phyloP scores from a whole-genome alignment of 2,113 vertebrate species.

The Bothrops jararaca region DNA sequence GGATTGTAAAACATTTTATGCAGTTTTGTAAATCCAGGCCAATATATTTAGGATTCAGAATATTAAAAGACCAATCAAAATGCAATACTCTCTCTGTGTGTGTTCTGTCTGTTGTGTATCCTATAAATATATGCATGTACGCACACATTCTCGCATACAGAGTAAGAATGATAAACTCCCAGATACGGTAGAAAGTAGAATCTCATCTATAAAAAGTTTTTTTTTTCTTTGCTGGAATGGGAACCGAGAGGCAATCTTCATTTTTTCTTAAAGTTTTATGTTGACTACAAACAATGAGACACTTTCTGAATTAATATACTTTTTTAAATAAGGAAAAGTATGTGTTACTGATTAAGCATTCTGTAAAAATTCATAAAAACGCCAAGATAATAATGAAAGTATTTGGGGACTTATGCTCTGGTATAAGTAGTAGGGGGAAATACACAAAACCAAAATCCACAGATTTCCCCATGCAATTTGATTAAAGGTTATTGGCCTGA shows the following conservation, averaged over 20 bases:
- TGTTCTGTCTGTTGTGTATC: neutral
- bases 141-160: neutral
- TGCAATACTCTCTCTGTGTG: neutral
- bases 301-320: constrained; percentile 34
- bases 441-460: constrained; percentile 45
- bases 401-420: constrained; percentile 27
- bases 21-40: neutral
- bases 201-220: neutral
- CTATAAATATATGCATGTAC: neutral
- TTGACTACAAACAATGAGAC: constrained; percentile 5
- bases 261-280: constrained; percentile 28
- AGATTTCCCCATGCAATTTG: constrained; percentile 45
- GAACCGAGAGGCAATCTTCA: neutral
- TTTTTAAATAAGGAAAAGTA: constrained; percentile 29
- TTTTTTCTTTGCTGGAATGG: constrained; percentile 11
- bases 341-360: constrained; percentile 11
- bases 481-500: constrained; percentile 61
- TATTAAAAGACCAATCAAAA: neutral
- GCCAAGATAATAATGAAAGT: constrained; percentile 22
- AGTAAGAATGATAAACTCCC: neutral
- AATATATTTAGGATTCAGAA: neutral
- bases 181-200: neutral
- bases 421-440: constrained; percentile 38
- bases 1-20: neutral
- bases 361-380: constrained; percentile 33